phyloP scores from a whole-genome alignment of 2,113 vertebrate species.

The Egretta garzetta region DNA sequence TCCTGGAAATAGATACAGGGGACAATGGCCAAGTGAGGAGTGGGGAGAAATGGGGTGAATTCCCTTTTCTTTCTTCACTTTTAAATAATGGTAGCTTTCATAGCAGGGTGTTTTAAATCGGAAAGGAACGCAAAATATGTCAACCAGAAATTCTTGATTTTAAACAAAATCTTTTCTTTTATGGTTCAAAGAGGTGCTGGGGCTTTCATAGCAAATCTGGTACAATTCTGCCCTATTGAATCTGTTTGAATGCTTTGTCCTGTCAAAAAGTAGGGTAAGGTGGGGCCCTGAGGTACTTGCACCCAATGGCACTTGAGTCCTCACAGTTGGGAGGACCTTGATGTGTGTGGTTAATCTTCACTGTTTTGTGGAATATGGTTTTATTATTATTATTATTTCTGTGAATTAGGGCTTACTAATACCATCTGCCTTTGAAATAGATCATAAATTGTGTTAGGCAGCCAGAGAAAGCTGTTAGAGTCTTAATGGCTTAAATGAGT shows the following conservation, averaged over 20 bases:
- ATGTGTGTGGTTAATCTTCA: background rate
- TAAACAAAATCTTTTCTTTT: constrained; percentile 48
- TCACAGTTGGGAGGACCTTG: background rate
- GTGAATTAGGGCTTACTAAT: background rate
- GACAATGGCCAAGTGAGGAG: constrained; percentile 78
- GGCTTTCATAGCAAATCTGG: background rate
- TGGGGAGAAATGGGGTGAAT: constrained; percentile 75
- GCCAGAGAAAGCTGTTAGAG: background rate
- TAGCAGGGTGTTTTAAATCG: constrained; percentile 83
- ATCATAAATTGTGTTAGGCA: background rate
- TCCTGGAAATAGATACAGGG: constrained; percentile 88
- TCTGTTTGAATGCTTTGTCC: background rate
- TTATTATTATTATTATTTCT: background rate
- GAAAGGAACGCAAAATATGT: constrained; percentile 90
- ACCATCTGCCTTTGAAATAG: background rate
- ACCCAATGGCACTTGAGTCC: background rate
- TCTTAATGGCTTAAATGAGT: background rate
- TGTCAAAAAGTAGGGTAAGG: background rate
- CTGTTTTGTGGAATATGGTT: background rate
- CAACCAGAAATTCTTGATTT: constrained; percentile 76
- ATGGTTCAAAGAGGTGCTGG: background rate
- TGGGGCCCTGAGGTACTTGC: background rate
- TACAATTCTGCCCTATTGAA: background rate
- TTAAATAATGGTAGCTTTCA: constrained; percentile 91
- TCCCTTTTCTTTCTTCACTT: constrained; percentile 96